A percentile compares a stretch with the other conserved stretches of the same genome.
phyloP scores from a whole-genome alignment of 37 sponge, comb jelly and placozoan species.

The Beroe ovata region DNA sequence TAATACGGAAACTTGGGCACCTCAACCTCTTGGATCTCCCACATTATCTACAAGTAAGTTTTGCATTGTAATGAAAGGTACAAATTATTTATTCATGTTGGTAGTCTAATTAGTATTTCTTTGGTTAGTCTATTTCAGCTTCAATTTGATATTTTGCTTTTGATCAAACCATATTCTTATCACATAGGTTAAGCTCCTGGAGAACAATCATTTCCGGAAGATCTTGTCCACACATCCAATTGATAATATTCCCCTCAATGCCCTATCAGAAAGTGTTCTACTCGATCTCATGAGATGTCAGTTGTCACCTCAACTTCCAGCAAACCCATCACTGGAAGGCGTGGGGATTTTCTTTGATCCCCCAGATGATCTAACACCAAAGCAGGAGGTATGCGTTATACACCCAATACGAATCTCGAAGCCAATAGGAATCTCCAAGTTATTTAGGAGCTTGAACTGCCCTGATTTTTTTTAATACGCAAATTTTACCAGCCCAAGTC shows the following conservation, averaged over 20 bases:
- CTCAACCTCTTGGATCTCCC: conserved; percentile 55
- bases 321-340: conserved; percentile 45
- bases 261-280: conserved; percentile 29
- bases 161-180: no score
- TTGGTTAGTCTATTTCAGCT: no score
- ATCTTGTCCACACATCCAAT: conserved; percentile 24
- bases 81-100: background rate
- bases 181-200: conserved; percentile 30
- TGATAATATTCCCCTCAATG: conserved; percentile 7
- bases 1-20: conserved; percentile 38
- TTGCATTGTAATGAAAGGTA: no score
- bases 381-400: conserved; percentile 51
- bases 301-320: conserved; percentile 57
- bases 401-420: background rate
- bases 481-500: conserved; percentile 54
- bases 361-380: conserved; percentile 43
- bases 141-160: no score
- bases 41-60: conserved; percentile 41
- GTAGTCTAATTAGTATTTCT: no score
- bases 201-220: conserved; percentile 36
- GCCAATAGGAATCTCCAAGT: no score
- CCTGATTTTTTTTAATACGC: background rate
- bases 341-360: conserved; percentile 66
- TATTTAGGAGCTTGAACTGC: no score
- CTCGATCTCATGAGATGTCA: conserved; percentile 56